Base-by-base conservation (phyloP, 2,888 invertebrate genomes). In the Micropterix aruncella region DNA sequence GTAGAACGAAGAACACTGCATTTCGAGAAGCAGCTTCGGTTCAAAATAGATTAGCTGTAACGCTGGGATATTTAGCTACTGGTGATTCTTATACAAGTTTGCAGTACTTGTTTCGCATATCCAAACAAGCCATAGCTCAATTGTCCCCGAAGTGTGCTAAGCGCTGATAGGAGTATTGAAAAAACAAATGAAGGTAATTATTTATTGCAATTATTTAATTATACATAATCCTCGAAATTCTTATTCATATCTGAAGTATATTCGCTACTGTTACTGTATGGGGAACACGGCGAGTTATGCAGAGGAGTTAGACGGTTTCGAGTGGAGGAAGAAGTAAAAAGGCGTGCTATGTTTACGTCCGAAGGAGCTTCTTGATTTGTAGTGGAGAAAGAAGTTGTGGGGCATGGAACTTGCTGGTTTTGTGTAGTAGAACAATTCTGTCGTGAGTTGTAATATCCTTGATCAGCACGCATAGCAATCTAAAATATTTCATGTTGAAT, bases 1-100 rank as follows among this genome's bases (percentile, higher is more conserved):
- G 43, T 45, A 45, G 42, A 44, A 47, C 42, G 45, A 47, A 47
- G 43, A 44, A 43, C 41, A 47, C 45, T 41, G 19, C 19, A 40
- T 45, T 44, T 45, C 40, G 41, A 36, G 19, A 43, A 44, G 41
- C 45, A 41, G 42, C 41, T 16, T 44, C 42, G 42, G 44, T 47
- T 44, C 42, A 45, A 44, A 42, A 44, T 40, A 44, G 44, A 18
- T 44, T 44, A 42, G 44, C 40, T 44, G 44, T 47, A 16, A 47
- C 46, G 38, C 41, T 46, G 36, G 42, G 44, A 44, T 44, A 43
- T 41, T 43, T 46, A 27, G 40, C 46, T 46, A 43, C 46, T 43
- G 46, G 46, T 43, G 46, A 46, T 46, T 46, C 40, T 37, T 41
- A 15, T 38, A 38, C 38, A 37, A n/a, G 43, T 40, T 46, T 44